Evolutionary conservation across 2,797 vertebrate genomes (phyloP).

Genomic region (Onychomys torridus): DNA sequence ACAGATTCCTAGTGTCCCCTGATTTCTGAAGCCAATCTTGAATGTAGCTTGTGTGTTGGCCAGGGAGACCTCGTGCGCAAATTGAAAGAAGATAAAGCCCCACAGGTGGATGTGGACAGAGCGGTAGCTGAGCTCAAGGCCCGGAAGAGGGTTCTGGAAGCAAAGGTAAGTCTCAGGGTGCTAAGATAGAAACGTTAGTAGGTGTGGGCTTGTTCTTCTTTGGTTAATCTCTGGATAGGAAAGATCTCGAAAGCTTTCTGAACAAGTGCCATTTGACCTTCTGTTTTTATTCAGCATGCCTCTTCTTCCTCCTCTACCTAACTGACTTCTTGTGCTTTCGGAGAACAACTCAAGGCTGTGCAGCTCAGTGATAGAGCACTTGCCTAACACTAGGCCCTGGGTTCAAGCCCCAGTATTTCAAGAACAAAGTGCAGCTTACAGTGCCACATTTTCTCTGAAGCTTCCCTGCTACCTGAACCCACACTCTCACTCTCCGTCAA

Average conservation of each 20-base stretch:
- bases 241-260: conserved; percentile 12
- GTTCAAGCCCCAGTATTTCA: neutral
- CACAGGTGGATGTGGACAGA: conserved; percentile 95
- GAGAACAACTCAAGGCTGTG: neutral
- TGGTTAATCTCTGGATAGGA: neutral
- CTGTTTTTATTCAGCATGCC: neutral
- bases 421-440: neutral
- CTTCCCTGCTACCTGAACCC: neutral
- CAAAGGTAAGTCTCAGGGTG: conserved; percentile 90
- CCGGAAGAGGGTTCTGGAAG: conserved; percentile 94
- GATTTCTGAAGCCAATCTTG: conserved; percentile 22
- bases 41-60: conserved; percentile 12
- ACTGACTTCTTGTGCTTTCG: neutral
- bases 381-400: no score
- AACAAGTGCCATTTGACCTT: neutral
- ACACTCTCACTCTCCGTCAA: no score
- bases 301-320: neutral
- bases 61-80: conserved; percentile 97
- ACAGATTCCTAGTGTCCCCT: neutral
- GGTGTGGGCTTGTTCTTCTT: neutral
- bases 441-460: neutral
- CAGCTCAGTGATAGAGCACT: neutral
- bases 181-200: neutral
- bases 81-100: conserved; percentile 94
- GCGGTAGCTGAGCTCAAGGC: conserved; percentile 98